Evolutionary conservation across 2,888 invertebrate species (phyloP).

Genomic region (Archips xylosteana): DNA sequence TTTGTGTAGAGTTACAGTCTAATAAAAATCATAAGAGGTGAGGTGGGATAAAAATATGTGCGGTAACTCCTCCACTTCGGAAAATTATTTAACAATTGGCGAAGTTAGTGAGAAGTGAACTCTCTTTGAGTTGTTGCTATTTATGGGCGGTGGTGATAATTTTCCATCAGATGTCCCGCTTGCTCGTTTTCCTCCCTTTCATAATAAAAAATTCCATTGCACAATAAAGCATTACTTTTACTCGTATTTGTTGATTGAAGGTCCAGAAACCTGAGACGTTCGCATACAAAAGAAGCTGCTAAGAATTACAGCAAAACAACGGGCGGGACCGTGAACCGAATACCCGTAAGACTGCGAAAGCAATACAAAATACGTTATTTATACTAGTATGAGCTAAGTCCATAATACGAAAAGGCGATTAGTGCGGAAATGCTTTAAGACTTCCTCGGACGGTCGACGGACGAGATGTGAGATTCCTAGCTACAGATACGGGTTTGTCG

Average conservation of each 20-base stretch:
- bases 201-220: not conserved
- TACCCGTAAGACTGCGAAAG: not conserved
- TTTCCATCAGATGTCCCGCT: no score
- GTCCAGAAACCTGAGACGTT: not conserved
- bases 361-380: not conserved
- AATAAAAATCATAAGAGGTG: not conserved
- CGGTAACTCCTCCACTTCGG: no score
- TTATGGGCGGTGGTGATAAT: no score
- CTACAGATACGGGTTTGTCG: slow-evolving; percentile 63
- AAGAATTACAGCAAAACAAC: slow-evolving; percentile 1
- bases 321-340: not conserved
- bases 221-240: not conserved
- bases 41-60: not conserved
- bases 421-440: slow-evolving; percentile 57
- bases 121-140: no score
- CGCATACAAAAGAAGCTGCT: not conserved
- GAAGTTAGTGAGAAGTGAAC: not conserved
- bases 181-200: no score
- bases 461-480: slow-evolving; percentile 57
- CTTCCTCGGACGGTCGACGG: slow-evolving; percentile 53
- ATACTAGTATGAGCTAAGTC: not conserved
- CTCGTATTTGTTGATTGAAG: not conserved
- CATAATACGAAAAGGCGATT: slow-evolving; percentile 12
- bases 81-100: not conserved
- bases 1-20: no score